Evolutionary conservation across 2,797 vertebrate species (phyloP).

Genomic region (Luscinia megarhynchos): DNA sequence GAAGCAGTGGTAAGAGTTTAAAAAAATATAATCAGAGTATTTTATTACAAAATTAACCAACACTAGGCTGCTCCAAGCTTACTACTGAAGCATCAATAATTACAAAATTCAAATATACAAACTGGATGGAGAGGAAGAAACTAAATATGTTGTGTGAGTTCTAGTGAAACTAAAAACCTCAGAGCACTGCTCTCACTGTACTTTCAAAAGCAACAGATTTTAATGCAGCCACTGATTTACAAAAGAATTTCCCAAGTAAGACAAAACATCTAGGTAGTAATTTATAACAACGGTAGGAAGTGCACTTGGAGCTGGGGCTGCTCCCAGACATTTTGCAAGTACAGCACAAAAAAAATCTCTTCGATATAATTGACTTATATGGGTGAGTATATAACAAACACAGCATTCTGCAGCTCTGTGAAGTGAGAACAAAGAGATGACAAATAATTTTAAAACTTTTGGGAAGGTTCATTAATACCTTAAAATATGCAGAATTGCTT

Average conservation of each 20-base stretch:
- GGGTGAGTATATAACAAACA: neutral
- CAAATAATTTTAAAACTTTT: neutral
- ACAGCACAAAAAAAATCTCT: constrained; percentile 60
- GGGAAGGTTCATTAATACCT: neutral
- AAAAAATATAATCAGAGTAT: neutral
- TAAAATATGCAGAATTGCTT: neutral
- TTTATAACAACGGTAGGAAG: constrained; percentile 83
- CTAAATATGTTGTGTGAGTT: neutral
- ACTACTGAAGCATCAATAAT: neutral
- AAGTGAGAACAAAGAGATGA: neutral
- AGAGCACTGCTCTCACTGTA: neutral
- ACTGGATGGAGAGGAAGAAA: neutral
- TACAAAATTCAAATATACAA: neutral
- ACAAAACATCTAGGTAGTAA: constrained; percentile 26
- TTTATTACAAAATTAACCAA: neutral
- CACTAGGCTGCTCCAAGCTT: neutral
- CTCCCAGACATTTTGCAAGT: constrained; percentile 49
- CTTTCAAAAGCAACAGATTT: neutral
- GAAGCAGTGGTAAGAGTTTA: neutral
- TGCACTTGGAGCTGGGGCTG: constrained; percentile 16
- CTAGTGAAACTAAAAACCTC: neutral
- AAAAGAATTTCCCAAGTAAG: constrained; percentile 24
- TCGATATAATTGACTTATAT: constrained; percentile 25
- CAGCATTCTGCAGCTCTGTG: neutral
- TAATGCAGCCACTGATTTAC: neutral